Base-by-base conservation (phyloP, 1,140 invertebrate species). In the Zaprionus taronus region DNA sequence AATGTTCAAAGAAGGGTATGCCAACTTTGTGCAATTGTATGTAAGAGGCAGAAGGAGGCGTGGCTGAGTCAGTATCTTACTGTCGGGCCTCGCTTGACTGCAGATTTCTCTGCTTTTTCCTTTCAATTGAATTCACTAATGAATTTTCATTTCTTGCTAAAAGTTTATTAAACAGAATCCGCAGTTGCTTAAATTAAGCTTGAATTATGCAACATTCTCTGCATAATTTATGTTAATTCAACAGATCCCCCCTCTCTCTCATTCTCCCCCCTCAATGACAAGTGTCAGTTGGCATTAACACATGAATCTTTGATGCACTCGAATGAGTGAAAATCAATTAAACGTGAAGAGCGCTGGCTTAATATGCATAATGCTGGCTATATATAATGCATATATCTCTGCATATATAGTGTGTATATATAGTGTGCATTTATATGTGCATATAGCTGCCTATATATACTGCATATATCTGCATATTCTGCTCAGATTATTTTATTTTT, bases 221-320 rank as follows among this genome's bases (percentile, higher is more conserved):
- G 66, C 63, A 79, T 77, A 63, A 78, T 78, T 69, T 60, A 78
- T 78, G 78, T 69, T 72, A 77, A 77, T 77, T 62, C 38, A 77
- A n/a, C 38, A 41, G 15, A 41, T 17, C 2, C n/a, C n/a, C 15
- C n/a, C n/a, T 17, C 15, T 17, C n/a, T 7, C 15, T n/a, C 15
- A 2, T 0, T 44, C 36, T n/a, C 36, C 14, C 36, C 14, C 14
- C 14, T 57, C 31, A 62, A 24, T 51, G 24, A 56, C 36, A 67
- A 28, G 55, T 67, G 64, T 67, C 61, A 38, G 28, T 44, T 66
- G 36, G 69, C 72, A 76, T 24, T 70, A 64, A 70, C 51, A 79
- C 81, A 90, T 89, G 81, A 83, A 89, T 84, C 65, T 90, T 89
- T 89, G 83, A 84, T 87, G 85, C 84, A 84, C 73, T 81, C 74